Evolutionary conservation across 1,140 invertebrate genomes (phyloP), one percentile per base, ranked within the genome.

Genomic region (Belonocnema kinseyi): DNA sequence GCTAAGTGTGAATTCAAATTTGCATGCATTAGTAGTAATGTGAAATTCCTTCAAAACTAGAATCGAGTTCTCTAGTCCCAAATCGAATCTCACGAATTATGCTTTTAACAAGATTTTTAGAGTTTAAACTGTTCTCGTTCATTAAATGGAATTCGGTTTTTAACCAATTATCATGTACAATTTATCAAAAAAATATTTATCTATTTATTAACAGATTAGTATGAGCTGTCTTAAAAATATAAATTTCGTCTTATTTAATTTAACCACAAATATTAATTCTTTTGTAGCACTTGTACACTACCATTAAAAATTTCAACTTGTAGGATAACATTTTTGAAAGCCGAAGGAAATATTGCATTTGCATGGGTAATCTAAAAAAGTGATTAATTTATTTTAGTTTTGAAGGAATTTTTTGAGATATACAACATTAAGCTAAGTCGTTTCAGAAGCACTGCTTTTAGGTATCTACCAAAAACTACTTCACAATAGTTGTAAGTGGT

Each of bases 1-100:
- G 61, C 61, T 66, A n/a, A 66, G 26, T 66, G 61, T 66, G 61
- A 66, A 66, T 66, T 66, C 26, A 66, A 66, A 66, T 66, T 66
- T 66, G 61, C 61, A 66, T 66, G 61, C 61, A 40, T 66, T 66
- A 66, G 61, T 14, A 66, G 61, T 66, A 66, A 66, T 66, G 61
- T 66, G 61, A 33, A 40, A 66, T 66, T 66, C 61, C 61, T 66
- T 66, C 61, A 66, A 66, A 66, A 40, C 21, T 16, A 14, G 26
- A 14, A 40, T 16, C 61, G 16, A 66, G 61, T 40, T 66, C 12
- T 6, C 16, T 46, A 66, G 13, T 66, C 40, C 26, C 33, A 33
- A 66, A 66, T 66, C 61, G 26, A 66, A 66, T 66, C 40, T 40
- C 40, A 10, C 33, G 3, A 66, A 66, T 66, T 40, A 66, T 6